Evolutionary conservation across 2,888 invertebrate genomes (phyloP).

Genomic region (Cosmopolites sordidus): DNA sequence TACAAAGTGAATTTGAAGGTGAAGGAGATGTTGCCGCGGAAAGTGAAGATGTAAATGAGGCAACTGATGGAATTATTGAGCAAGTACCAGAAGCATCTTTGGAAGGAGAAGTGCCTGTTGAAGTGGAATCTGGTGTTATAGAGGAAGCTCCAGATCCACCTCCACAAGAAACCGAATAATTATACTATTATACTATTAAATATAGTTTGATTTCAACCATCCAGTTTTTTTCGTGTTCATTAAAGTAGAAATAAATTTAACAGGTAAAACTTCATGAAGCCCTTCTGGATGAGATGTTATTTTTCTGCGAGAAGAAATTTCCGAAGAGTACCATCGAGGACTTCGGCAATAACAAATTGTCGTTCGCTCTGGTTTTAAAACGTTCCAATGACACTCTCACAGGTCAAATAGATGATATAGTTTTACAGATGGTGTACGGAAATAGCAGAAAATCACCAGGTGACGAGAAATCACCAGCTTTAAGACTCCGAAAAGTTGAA

Average conservation of each 20-base stretch:
- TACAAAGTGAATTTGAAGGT: not conserved
- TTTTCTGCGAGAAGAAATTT: slow-evolving; percentile 35
- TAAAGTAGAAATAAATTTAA: no score
- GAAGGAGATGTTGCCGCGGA: slow-evolving; percentile 4
- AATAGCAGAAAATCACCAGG: slow-evolving; percentile 38
- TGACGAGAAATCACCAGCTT: slow-evolving; percentile 37
- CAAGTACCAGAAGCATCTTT: no score
- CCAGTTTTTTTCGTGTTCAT: no score
- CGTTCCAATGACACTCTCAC: slow-evolving; percentile 35
- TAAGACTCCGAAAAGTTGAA: slow-evolving; percentile 27
- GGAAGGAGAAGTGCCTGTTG: slow-evolving; percentile 16
- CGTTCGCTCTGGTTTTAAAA: slow-evolving; percentile 34
- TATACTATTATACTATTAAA: no score
- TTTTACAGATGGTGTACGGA: slow-evolving; percentile 43
- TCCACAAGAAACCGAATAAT: no score
- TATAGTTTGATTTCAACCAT: no score
- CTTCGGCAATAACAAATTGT: slow-evolving; percentile 30
- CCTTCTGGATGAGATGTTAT: slow-evolving; percentile 42
- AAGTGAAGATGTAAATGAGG: slow-evolving; percentile 5
- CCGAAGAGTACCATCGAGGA: slow-evolving; percentile 32
- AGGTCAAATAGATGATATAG: slow-evolving; percentile 39
- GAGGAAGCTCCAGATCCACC: not conserved
- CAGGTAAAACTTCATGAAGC: slow-evolving; percentile 36
- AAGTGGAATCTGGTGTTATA: not conserved
- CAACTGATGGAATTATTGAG: slow-evolving; percentile 16